A percentile compares a stretch with the other conserved stretches of the same genome.
phyloP scores from a whole-genome alignment of 1,140 invertebrate genomes.

The Druon quercuslanigerum region DNA sequence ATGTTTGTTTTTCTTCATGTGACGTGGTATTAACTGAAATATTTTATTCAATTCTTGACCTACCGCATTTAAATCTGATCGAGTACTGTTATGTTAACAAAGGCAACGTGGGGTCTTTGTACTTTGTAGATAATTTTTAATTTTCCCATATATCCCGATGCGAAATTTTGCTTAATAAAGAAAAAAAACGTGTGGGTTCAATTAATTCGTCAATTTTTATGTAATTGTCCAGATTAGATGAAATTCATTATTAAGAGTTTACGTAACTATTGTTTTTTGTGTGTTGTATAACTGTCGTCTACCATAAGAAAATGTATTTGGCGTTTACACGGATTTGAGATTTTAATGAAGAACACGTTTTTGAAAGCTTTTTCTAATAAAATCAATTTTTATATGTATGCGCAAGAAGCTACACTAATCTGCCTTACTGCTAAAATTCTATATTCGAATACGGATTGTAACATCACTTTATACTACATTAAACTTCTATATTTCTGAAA shows the following conservation, averaged over 20 bases:
- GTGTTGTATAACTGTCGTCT: not conserved
- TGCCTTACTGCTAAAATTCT: constrained; percentile 46
- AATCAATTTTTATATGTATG: constrained; percentile 31
- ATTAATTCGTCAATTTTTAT: too few relatives aligned
- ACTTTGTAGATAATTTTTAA: constrained; percentile 1
- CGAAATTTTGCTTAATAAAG: too few relatives aligned
- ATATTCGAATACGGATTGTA: constrained; percentile 53
- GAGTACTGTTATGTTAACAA: not conserved
- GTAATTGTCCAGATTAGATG: too few relatives aligned
- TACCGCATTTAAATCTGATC: not conserved
- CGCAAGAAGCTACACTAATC: constrained; percentile 16
- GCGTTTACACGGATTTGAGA: not conserved
- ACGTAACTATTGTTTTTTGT: not conserved
- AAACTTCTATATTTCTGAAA: constrained; percentile 35
- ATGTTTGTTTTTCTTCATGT: not conserved
- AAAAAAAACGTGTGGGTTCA: too few relatives aligned
- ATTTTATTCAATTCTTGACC: not conserved
- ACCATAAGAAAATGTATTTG: not conserved
- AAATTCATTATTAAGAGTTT: not conserved
- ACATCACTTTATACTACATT: constrained; percentile 43
- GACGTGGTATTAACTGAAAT: not conserved
- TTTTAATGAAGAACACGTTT: constrained; percentile 6
- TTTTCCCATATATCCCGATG: too few relatives aligned
- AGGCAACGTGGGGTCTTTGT: not conserved
- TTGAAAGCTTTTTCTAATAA: constrained; percentile 7